Conservation (phyloP, 2,888 invertebrate species). For the Brenthis daphne region DNA sequence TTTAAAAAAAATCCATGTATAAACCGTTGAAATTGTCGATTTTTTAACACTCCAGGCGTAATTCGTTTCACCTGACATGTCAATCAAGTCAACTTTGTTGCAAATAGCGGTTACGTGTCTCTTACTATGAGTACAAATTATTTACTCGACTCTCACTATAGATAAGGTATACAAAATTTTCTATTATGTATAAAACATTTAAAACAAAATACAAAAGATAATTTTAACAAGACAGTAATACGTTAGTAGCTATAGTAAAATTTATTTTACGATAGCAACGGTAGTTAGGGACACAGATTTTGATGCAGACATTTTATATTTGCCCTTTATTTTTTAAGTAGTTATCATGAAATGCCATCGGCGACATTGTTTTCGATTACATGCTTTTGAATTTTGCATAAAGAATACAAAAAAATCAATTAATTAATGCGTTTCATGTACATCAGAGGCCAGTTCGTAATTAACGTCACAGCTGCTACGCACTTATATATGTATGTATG, state of each 20-base stretch:
- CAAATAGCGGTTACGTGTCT: neutral
- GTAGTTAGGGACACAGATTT: slow-evolving; percentile 11
- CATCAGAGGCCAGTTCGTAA: slow-evolving; percentile 19
- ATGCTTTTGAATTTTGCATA: slow-evolving; percentile 19
- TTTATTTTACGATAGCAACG: slow-evolving; percentile 4
- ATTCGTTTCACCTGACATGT: slow-evolving; percentile 9
- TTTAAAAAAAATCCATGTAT: too few species aligned
- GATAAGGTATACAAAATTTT: neutral
- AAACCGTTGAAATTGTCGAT: neutral
- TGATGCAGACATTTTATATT: slow-evolving; percentile 7
- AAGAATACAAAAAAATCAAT: slow-evolving; percentile 11
- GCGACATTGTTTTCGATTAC: slow-evolving; percentile 23
- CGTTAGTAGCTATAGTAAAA: neutral
- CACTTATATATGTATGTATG: neutral
- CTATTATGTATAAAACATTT: neutral
- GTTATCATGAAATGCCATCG: slow-evolving; percentile 20
- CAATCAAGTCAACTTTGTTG: slow-evolving; percentile 23
- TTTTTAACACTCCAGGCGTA: neutral
- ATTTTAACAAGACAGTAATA: neutral
- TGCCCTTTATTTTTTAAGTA: slow-evolving; percentile 11
- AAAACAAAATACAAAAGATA: too few species aligned
- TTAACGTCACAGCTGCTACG: slow-evolving; percentile 21
- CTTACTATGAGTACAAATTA: neutral
- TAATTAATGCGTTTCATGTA: slow-evolving; percentile 23
- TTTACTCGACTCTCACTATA: neutral